Base-by-base conservation (phyloP, 2,113 vertebrate species). In the Uria lomvia region DNA sequence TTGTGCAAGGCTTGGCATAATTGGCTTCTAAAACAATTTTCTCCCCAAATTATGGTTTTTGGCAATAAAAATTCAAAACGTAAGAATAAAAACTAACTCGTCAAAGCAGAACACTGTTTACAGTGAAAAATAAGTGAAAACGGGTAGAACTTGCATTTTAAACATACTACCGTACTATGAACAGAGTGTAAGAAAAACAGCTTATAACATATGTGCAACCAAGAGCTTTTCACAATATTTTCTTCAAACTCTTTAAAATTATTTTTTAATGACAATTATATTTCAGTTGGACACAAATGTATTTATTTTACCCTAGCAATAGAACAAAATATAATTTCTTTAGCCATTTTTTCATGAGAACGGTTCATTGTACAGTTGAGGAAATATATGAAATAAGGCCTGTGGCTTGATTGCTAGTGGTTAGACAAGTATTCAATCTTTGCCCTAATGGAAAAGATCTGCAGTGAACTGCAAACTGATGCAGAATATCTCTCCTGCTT, bases 291-390 rank as follows among this genome's bases (percentile, higher is more conserved):
- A 98, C 98, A 99, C 98, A 98, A 98, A 98, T 95, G 98, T 98
- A 98, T 99, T 99, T 98, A 98, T 99, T 99, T 99, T 98, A 99
- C 98, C 99, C 99, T 99, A 99, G 99, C 99, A 99, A 99, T 99
- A 99, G 99, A 99, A 99, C 99, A 99, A 99, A 99, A 99, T 99
- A 99, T 98, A 99, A 99, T 98, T 99, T 99, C 99, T 99, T 99
- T 98, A 98, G 99, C 99, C 98, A 98, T 99, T 99, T 97, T 98
- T 98, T 98, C 98, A 99, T 98, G 98, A 99, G 98, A 99, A 99
- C 98, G 99, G 98, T 98, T 99, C 98, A 98, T 98, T 99, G 98
- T 99, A 99, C 99, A 99, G 98, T 99, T 99, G 99, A 99, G 99
- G 99, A 99, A 99, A 99, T 98, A 99, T 98, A 98, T 98, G 98